Base-by-base conservation (phyloP, 2,113 vertebrate species). In the Toxostoma redivivum region DNA sequence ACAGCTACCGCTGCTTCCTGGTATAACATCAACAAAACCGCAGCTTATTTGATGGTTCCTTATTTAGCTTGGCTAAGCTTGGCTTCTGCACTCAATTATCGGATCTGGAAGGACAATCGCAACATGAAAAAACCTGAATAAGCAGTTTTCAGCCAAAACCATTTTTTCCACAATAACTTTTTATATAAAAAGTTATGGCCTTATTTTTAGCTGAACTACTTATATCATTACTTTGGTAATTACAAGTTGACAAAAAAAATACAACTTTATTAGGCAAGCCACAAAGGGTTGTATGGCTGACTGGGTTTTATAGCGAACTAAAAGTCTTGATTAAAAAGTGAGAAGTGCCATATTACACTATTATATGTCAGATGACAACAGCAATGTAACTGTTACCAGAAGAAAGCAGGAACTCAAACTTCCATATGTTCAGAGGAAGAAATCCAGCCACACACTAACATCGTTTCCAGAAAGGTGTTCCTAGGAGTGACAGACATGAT, bases 51-150 rank as follows among this genome's bases (percentile, higher is more conserved):
- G 83, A 97, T 98, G 93, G 92, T 97, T 54, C 98, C 98, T 4
- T 98, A 98, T 81, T 79, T 98, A 94, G 98, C 97, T 33, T 98
- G 98, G 98, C 81, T 98, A 74, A 82, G 92, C 60, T 94, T 98
- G 7, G 98, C 97, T 12, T 95, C 97, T 35, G 37, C 60, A 4
- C 97, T 98, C 54, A 98, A 98, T 77, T 98, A 98, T 44, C 50
- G 53, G 1, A 13, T 98, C 37, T 98, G 98, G 98, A 96, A 94
- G 28, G 98, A 98, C 86, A 98, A 98, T 84, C 7, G 22, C 44
- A 81, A 69, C 37, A 96, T 97, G 83, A 92, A 62, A 33, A 86
- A 56, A 45, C 12, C 58, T 28, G 82, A 97, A 84, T 92, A 73
- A 90, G 54, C 15, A 12, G 14, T 15, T 53, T 53, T 50, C 22